Evolutionary conservation across 2,113 vertebrate genomes (phyloP).

Genomic region (Axis porcinus): DNA sequence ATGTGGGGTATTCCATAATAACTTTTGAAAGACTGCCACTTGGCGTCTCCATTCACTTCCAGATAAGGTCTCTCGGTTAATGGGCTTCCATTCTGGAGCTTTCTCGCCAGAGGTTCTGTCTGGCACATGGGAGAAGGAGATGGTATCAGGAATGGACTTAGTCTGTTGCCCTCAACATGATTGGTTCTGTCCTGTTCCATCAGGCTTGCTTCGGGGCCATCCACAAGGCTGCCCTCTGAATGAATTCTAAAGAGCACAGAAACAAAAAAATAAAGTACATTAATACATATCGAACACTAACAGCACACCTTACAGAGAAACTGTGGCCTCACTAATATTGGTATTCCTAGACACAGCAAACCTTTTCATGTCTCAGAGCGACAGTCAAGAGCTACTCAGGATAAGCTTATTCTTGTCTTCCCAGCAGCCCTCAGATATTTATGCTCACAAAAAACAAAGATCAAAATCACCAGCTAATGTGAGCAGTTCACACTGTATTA

Average conservation of each 20-base stretch:
- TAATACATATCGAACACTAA: not conserved
- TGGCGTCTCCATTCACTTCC: conserved; percentile 87
- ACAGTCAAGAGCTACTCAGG: not conserved
- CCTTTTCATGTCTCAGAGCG: not conserved
- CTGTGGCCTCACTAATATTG: not conserved
- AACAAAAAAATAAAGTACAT: conserved; percentile 13
- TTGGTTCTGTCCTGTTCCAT: conserved; percentile 97
- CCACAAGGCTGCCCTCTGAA: conserved; percentile 92
- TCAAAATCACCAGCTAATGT: not conserved
- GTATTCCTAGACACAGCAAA: not conserved
- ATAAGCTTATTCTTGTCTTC: not conserved
- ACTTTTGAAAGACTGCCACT: conserved; percentile 82
- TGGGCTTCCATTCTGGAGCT: conserved; percentile 90
- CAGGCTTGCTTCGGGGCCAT: conserved; percentile 97
- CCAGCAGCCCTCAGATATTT: not conserved
- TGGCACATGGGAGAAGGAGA: conserved; percentile 84
- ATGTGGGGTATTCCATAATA: conserved; percentile 76
- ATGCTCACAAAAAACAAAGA: not conserved
- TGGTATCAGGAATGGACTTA: conserved; percentile 85
- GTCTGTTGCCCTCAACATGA: conserved; percentile 94
- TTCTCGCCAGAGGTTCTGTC: conserved; percentile 79
- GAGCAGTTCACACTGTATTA: not conserved
- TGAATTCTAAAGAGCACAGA: conserved; percentile 81
- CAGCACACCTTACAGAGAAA: not conserved
- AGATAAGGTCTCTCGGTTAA: conserved; percentile 78